Evolutionary conservation across 2,113 vertebrate genomes (phyloP), one percentile per base, ranked within the genome.

Genomic region (Hymenochirus boettgeri): DNA sequence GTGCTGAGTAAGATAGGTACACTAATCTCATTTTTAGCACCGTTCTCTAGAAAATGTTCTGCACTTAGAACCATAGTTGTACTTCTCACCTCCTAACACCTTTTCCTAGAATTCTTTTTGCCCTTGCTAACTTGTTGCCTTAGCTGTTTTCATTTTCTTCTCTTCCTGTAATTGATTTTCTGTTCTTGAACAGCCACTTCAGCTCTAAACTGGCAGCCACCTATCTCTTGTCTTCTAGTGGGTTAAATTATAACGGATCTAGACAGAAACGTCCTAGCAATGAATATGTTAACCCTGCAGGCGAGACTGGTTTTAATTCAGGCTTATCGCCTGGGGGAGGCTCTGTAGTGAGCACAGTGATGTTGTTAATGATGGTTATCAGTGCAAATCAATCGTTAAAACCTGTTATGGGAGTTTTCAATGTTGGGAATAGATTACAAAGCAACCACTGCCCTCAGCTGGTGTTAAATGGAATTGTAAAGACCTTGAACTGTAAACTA

Each of bases 321-420:
- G 46, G 18, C 46, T 19, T 48, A 48, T 48, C 18, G n/a, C 46
- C 46, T 13, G 21, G 7, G 46, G 46, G 46, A 48, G 4, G 7
- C 5, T 19, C 18, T 48, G 5, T 48, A 48, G n/a, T 21, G 46
- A 48, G 18, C 46, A 48, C 46, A 48, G 46, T 5, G 21, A 48
- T 48, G 46, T 48, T 48, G 46, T 48, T 48, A 48, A 22, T 48
- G 46, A 48, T 48, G 21, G 46, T 48, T 48, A 48, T 48, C 46
- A 48, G 46, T 48, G 18, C 46, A 22, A 48, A 48, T 48, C 46
- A 48, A 48, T 48, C 46, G 46, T 48, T 48, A 48, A 48, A 48
- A 48, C 46, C 46, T 22, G 46, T 48, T 48, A 19, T 21, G 46
- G 46, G 46, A 48, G 18, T 48, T 22, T 48, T 22, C 13, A 8